Evolutionary conservation across 2,113 vertebrate genomes (phyloP).

Genomic region (Burhinus bistriatus): DNA sequence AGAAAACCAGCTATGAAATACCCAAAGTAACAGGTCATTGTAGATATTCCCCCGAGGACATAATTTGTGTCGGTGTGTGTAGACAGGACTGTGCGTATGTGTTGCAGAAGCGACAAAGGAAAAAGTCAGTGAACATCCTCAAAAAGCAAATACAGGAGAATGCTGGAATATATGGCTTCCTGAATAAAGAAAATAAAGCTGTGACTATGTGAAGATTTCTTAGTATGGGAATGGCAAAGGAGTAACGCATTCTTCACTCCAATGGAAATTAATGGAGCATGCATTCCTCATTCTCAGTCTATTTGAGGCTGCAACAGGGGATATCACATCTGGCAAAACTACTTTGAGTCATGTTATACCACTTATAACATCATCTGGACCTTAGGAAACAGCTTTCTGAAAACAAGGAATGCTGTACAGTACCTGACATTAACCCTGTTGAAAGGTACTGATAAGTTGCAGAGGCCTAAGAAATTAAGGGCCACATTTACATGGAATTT

Average conservation of each 20-base stretch:
- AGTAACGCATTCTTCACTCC: constrained; percentile 54
- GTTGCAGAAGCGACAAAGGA: constrained; percentile 3
- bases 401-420: constrained; percentile 19
- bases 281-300: constrained; percentile 49
- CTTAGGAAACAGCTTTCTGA: constrained; percentile 43
- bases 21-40: constrained; percentile 30
- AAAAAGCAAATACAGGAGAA: constrained; percentile 33
- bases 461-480: constrained; percentile 44
- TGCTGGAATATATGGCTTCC: constrained; percentile 10
- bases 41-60: not conserved
- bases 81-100: not conserved
- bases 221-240: constrained; percentile 29
- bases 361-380: constrained; percentile 46
- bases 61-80: not conserved
- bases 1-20: constrained; percentile 49
- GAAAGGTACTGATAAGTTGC: constrained; percentile 63
- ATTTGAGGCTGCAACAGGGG: constrained; percentile 48
- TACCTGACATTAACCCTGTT: constrained; percentile 9
- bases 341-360: constrained; percentile 44
- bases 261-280: constrained; percentile 46
- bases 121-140: constrained; percentile 32
- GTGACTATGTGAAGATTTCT: constrained; percentile 7
- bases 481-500: not conserved
- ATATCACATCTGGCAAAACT: constrained; percentile 65
- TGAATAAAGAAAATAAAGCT: constrained; percentile 39